These are phyloP conservation scores for Marmota monax DNA, from an alignment of 2,113 vertebrate genomes.

Conservation along the genomic window DNA sequence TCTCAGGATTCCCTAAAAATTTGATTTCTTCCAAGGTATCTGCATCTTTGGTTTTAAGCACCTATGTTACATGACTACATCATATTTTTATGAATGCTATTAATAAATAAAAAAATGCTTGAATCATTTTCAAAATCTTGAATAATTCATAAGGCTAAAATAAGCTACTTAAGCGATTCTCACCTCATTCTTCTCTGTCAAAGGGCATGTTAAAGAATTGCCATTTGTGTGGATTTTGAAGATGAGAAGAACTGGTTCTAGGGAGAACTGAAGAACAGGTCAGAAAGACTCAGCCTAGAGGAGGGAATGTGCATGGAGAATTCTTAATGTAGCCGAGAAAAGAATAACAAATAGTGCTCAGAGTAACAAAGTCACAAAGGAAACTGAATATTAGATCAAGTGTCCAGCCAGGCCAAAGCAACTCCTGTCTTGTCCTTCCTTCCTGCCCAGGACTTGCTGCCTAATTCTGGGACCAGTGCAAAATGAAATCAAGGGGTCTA, in stretches of 20 bases:
- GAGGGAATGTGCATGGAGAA: not conserved
- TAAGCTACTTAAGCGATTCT: not conserved
- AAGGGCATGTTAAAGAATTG: not conserved
- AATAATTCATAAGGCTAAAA: conserved; percentile 7
- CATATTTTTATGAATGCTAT: not conserved
- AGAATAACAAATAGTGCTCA: not conserved
- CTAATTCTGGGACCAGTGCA: not conserved
- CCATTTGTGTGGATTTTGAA: not conserved
- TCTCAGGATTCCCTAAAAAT: conserved; percentile 64
- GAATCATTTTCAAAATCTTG: not conserved
- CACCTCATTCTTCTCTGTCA: not conserved
- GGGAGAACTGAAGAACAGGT: not conserved
- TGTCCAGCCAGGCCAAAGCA: not conserved
- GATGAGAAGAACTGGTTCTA: not conserved
- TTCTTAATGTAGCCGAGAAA: not conserved
- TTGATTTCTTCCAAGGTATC: conserved; percentile 68
- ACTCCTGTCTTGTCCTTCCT: not conserved
- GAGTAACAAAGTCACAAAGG: not conserved
- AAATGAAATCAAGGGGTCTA: not conserved
- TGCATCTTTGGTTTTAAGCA: conserved; percentile 59
- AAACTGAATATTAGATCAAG: not conserved
- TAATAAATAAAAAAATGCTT: not conserved
- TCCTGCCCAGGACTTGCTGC: not conserved
- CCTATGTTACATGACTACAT: not conserved
- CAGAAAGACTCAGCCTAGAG: not conserved